phyloP scores from a whole-genome alignment of 2,888 invertebrate species.

The Heliconius aoede region DNA sequence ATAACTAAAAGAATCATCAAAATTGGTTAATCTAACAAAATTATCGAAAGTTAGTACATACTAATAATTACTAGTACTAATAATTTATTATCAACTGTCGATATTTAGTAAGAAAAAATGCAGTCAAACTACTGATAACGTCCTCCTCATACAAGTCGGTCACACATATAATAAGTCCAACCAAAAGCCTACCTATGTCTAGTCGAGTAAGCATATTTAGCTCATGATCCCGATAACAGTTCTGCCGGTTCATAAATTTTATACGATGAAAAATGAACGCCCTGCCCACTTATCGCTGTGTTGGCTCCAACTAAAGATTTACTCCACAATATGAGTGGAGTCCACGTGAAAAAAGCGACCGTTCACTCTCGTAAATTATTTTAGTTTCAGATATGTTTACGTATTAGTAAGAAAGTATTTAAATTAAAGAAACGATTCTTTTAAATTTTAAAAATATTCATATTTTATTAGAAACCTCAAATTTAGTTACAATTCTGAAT shows the following conservation, averaged over 20 bases:
- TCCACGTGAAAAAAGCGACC: neutral
- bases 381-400: neutral
- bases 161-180: neutral
- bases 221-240: slow-evolving; percentile 33
- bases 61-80: too few relatives aligned
- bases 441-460: too few relatives aligned
- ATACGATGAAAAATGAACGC: slow-evolving; percentile 40
- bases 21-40: too few relatives aligned
- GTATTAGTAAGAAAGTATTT: neutral
- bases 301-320: slow-evolving; percentile 24
- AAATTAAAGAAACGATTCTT: neutral
- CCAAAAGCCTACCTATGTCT: slow-evolving; percentile 2
- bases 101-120: too few relatives aligned
- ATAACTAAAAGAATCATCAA: too few relatives aligned
- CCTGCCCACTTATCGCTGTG: slow-evolving; percentile 35
- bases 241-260: slow-evolving; percentile 38
- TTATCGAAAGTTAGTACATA: too few relatives aligned
- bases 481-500: too few relatives aligned
- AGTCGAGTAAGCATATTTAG: slow-evolving; percentile 25
- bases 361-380: neutral
- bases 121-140: too few relatives aligned
- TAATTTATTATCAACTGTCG: too few relatives aligned
- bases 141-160: too few relatives aligned
- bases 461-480: too few relatives aligned
- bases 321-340: neutral